Percentiles rank a stretch among this genome's conserved stretches.
These are phyloP conservation scores for Hydrotaea cyrtoneurina DNA, from an alignment of 2,888 invertebrate genomes.

Conservation along the genomic window DNA sequence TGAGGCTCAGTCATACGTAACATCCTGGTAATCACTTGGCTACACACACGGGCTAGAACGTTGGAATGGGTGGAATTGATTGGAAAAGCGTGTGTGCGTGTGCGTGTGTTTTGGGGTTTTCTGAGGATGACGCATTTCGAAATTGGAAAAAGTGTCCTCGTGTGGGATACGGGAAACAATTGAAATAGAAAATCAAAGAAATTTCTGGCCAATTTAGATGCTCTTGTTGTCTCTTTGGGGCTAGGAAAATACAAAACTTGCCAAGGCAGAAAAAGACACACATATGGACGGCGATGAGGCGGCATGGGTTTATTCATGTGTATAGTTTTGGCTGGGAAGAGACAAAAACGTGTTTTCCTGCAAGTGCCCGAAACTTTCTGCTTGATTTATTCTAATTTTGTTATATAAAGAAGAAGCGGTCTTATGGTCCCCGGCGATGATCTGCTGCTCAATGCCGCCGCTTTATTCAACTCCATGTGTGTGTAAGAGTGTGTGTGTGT, in stretches of 20 bases:
- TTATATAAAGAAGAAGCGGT: constrained; percentile 1
- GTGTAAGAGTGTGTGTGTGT: neutral
- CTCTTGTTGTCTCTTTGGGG: constrained; percentile 44
- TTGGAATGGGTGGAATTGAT: constrained; percentile 50
- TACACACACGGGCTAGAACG: constrained; percentile 44
- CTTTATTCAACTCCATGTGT: neutral
- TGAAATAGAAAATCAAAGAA: constrained; percentile 79
- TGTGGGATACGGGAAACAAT: constrained; percentile 78
- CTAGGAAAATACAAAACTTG: constrained; percentile 48
- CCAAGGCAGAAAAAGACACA: too few species aligned
- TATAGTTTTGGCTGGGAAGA: neutral
- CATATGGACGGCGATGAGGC: too few species aligned
- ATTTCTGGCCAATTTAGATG: constrained; percentile 69
- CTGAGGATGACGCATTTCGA: constrained; percentile 14
- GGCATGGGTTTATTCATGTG: neutral
- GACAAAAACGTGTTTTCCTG: constrained; percentile 46
- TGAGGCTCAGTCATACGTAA: constrained; percentile 57
- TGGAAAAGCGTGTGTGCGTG: constrained; percentile 31
- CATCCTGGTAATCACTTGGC: constrained; percentile 45
- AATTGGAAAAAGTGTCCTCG: constrained; percentile 69
- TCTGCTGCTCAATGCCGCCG: constrained; percentile 44
- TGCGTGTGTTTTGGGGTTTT: neutral
- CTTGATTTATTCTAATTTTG: constrained; percentile 67
- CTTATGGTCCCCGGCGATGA: constrained; percentile 39
- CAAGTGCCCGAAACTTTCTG: constrained; percentile 57